phyloP scores from a whole-genome alignment of 2,797 vertebrate genomes.

The Gymnodraco acuticeps region DNA sequence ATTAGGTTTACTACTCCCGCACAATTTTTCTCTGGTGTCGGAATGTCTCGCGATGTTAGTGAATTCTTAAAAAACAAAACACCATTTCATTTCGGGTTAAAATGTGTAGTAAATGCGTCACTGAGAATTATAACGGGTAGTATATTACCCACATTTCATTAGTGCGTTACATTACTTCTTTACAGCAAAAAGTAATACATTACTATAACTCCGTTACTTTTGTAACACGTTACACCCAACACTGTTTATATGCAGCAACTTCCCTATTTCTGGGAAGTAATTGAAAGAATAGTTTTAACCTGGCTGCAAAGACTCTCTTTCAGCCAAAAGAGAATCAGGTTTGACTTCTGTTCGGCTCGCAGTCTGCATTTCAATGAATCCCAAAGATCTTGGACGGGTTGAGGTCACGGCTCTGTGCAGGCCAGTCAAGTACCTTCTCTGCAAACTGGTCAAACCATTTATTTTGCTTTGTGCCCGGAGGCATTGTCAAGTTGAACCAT shows the following conservation, averaged over 20 bases:
- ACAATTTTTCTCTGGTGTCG: too few species aligned
- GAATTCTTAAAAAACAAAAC: too few species aligned
- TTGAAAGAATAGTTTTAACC: background rate
- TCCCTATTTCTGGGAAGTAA: background rate
- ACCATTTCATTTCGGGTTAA: too few species aligned
- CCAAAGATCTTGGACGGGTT: background rate
- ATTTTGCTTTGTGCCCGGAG: background rate
- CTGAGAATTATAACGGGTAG: too few species aligned
- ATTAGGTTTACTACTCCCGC: too few species aligned
- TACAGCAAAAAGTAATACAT: too few species aligned
- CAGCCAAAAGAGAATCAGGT: background rate
- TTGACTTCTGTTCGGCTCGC: background rate
- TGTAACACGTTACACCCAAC: too few species aligned
- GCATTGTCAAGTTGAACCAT: background rate
- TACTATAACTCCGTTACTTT: too few species aligned
- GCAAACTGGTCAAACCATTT: background rate
- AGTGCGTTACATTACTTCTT: too few species aligned
- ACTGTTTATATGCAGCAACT: background rate
- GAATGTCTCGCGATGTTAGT: too few species aligned
- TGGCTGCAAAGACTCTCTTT: background rate
- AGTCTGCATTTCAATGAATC: background rate
- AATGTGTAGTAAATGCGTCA: too few species aligned
- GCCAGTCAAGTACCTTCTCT: background rate
- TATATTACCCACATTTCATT: too few species aligned
- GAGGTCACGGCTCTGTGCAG: background rate